Evolutionary conservation across 2,888 invertebrate genomes (phyloP), one percentile per base, ranked within the genome.

Genomic region (Pristionchus maxplancki): DNA sequence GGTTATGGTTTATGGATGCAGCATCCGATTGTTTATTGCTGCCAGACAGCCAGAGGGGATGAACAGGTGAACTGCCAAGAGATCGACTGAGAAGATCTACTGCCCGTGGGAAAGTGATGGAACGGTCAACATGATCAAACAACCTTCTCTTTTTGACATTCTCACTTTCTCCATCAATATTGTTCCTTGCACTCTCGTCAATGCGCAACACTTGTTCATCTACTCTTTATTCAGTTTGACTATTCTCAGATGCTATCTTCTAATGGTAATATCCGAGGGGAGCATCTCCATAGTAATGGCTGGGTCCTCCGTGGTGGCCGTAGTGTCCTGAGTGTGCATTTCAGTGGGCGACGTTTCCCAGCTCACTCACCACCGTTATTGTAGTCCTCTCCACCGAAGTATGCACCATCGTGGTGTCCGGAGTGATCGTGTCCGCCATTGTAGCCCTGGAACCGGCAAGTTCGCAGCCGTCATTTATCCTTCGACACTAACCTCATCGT

Each of bases 201-300:
- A 44, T 44, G 11, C 6, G n/a, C 6, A 44, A 44, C 44, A 11
- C 6, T 78, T 78, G 24, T 78, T n/a, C 8, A 78, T 78, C 20
- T 78, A 44, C 44, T 78, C 15, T 78, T 44, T 44, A 44, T 13
- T 71, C 64, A 64, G 3, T 6, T 44, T 37, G 34, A 37, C 6
- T 71, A n/a, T 71, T 20, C 37, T 31, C 34, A 44, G 17, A 28
- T 28, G 15, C 13, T 28, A 48, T 44, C 78, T 44, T n/a, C 78
- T 78, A 78, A 44, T 78, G 34, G 40, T 74, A 78, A 13, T 78
- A 78, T 78, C 44, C 78, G 44, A 44, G n/a, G 20, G 78, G 78
- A n/a, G 78, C 78, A 4, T 11, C n/a, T 48, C 44, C 78, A 28
- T 78, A 78, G 44, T 78, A 78, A 28, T 48, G n/a, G 13, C n/a